A percentile compares a stretch with the other conserved stretches of the same genome.
phyloP scores from a whole-genome alignment of 1,140 invertebrate species.

The Lepidurus arcticus region DNA sequence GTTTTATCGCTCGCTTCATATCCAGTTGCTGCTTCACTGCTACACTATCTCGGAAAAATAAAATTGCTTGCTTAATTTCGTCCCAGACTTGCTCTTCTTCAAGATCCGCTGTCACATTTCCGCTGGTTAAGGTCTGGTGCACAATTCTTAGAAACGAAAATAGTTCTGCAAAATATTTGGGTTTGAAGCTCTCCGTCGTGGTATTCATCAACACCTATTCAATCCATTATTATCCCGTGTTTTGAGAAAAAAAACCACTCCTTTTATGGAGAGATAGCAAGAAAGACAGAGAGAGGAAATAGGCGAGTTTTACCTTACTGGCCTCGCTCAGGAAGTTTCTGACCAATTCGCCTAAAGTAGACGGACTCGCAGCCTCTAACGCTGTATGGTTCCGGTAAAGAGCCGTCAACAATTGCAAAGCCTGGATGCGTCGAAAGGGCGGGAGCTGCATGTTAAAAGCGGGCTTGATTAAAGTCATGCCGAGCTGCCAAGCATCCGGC shows the following conservation, averaged over 20 bases:
- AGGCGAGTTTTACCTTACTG: constrained; percentile 27
- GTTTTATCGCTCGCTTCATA: constrained; percentile 22
- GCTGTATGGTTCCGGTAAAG: constrained; percentile 32
- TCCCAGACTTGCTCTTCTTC: constrained; percentile 24
- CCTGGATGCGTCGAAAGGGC: constrained; percentile 58
- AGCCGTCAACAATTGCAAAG: constrained; percentile 53
- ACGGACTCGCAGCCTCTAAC: constrained; percentile 24
- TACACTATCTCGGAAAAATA: constrained; percentile 16
- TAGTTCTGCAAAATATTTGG: constrained; percentile 33
- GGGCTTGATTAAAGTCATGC: constrained; percentile 51
- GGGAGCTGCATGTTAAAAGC: constrained; percentile 56
- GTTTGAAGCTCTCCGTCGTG: constrained; percentile 27
- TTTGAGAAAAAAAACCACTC: background rate
- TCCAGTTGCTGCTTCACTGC: constrained; percentile 29
- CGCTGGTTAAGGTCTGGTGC: background rate
- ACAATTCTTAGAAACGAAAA: constrained; percentile 32
- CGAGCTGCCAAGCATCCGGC: constrained; percentile 54
- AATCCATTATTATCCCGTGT: background rate
- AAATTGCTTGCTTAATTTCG: constrained; percentile 24
- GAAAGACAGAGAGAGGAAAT: constrained; percentile 6
- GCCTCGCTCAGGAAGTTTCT: constrained; percentile 22
- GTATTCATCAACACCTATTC: constrained; percentile 19
- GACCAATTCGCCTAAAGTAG: constrained; percentile 19
- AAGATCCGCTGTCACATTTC: constrained; percentile 20
- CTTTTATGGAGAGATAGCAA: background rate